Evolutionary conservation across 2,113 vertebrate species (phyloP).

Genomic region (Lates calcarifer): DNA sequence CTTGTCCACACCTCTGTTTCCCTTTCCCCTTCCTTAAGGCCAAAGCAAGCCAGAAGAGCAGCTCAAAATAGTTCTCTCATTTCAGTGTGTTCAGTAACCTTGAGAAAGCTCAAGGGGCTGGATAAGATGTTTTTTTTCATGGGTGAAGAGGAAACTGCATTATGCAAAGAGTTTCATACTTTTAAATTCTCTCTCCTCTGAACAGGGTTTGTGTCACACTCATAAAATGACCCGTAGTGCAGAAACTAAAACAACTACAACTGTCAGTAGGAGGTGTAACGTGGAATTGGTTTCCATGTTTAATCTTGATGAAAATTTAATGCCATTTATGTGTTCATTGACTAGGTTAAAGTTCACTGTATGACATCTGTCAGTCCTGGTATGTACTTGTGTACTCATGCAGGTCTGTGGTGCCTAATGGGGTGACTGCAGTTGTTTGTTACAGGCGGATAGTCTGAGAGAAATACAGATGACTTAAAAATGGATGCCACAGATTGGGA

Average conservation of each 20-base stretch:
- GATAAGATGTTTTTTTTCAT: neutral
- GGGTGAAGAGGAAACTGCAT: neutral
- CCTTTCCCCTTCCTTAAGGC: slow-evolving; percentile 53
- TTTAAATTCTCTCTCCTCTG: neutral
- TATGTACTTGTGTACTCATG: neutral
- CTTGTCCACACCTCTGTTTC: slow-evolving; percentile 28
- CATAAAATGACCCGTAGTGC: neutral
- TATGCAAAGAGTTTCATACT: neutral
- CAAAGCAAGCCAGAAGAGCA: slow-evolving; percentile 19
- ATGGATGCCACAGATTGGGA: slow-evolving; percentile 23
- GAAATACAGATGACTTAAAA: slow-evolving; percentile 45
- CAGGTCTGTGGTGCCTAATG: neutral
- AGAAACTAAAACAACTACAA: neutral
- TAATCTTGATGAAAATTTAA: neutral
- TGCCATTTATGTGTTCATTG: neutral
- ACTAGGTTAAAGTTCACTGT: neutral
- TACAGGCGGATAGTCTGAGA: neutral
- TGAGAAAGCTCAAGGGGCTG: neutral
- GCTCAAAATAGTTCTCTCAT: slow-evolving; percentile 17
- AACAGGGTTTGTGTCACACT: neutral
- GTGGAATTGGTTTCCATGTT: neutral
- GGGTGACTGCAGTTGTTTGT: slow-evolving; percentile 22
- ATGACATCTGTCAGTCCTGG: neutral
- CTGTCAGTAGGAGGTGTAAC: neutral
- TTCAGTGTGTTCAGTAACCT: slow-evolving; percentile 31